Conservation (phyloP, 2,888 invertebrate genomes). For the Orthosia cruda region DNA sequence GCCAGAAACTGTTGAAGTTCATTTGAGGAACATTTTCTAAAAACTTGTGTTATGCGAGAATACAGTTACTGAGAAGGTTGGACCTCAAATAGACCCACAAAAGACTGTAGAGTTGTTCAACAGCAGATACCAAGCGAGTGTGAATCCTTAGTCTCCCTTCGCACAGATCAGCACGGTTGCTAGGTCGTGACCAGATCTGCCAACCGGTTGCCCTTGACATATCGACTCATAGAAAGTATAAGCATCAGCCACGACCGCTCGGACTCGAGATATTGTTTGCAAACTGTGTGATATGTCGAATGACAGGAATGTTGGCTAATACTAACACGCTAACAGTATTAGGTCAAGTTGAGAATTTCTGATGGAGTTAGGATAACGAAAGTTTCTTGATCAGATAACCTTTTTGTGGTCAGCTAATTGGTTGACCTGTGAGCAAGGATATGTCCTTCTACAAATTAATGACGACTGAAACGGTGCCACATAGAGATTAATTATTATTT, state of each 20-base stretch:
- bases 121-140: constrained; percentile 1
- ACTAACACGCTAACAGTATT: constrained; percentile 37
- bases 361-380: constrained; percentile 23
- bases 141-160: constrained; percentile 30
- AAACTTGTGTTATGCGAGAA: background rate
- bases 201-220: constrained; percentile 87
- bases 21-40: background rate
- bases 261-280: constrained; percentile 65
- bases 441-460: background rate
- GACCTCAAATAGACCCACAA: background rate
- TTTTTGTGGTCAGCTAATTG: constrained; percentile 1
- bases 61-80: background rate
- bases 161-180: constrained; percentile 28
- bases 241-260: constrained; percentile 74
- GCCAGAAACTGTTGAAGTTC: constrained; percentile 1
- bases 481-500: background rate
- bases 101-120: background rate
- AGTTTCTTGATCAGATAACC: constrained; percentile 8
- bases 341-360: constrained; percentile 61
- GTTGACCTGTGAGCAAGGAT: background rate
- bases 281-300: constrained; percentile 57
- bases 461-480: too few relatives aligned
- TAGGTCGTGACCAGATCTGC: constrained; percentile 60
- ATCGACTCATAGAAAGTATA: constrained; percentile 86
- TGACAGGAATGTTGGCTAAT: constrained; percentile 53